Evolutionary conservation across 2,888 invertebrate species (phyloP), one percentile per base, ranked within the genome.

Genomic region (Synanthedon myopaeformis): DNA sequence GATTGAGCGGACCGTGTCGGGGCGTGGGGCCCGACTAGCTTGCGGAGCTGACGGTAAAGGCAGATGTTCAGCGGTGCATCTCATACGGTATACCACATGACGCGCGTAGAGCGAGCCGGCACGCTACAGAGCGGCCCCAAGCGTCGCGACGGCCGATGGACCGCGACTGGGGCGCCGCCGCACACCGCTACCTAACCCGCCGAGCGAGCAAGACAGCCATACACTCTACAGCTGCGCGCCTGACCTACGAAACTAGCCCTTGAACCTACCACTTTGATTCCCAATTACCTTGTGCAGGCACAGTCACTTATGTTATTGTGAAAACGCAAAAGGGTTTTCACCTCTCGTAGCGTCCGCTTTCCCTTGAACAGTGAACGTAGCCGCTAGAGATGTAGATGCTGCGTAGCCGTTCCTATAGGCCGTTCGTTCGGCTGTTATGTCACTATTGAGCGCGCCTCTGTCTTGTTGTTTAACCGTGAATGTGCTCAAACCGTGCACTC

Each of bases 81-180:
- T 74, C 74, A 74, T 64, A 63, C 65, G 71, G 70, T 67, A 59
- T 63, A 64, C 65, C 67, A 72, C 77, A 75, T 72, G 68, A 62
- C 61, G 70, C 74, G 74, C 69, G 76, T 10, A 63, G 63, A 64
- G 59, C 59, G 79, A 79, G 74, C 76, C 85, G 83, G 75, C 81
- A 80, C 82, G 82, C 82, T 76, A 74, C 82, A 72, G 69, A 74
- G 76, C 80, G 77, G 79, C 82, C 81, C 80, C 83, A 73, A 82
- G 80, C 84, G 83, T 85, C 86, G 86, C 86, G 82, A 80, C 84
- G 85, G 85, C 85, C 85, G 86, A 81, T 85, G 76, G 79, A 86
- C 84, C 84, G 85, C 86, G 87, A 88, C 86, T 87, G 86, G 82
- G 79, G 80, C 83, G 81, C 72, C 78, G 75, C 74, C 75, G 81